Conservation (phyloP, 2,888 invertebrate species). For the Chrysolina oricalcia region DNA sequence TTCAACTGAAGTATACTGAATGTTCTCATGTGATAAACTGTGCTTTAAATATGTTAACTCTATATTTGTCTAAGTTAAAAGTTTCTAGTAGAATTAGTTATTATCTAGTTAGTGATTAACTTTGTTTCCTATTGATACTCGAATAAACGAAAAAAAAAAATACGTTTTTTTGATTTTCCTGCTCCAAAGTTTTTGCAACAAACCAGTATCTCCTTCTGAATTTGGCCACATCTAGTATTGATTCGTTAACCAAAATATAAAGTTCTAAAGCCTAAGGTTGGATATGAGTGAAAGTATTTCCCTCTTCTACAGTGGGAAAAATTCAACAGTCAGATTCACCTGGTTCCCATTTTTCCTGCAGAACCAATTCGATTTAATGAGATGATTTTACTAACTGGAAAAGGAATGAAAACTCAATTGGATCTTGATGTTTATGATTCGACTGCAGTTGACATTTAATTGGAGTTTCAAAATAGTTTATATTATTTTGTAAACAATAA, state of each 20-base stretch:
- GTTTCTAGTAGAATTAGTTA: background rate
- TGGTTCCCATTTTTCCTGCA: too few species aligned
- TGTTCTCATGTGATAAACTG: background rate
- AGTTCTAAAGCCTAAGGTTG: background rate
- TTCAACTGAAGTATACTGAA: background rate
- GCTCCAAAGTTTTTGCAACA: conserved; percentile 26
- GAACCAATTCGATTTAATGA: too few species aligned
- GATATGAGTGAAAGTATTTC: background rate
- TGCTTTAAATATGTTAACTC: conserved; percentile 6
- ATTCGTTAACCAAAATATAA: too few species aligned
- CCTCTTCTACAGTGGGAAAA: background rate
- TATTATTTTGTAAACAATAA: too few species aligned
- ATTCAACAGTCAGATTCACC: too few species aligned
- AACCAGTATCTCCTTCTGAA: conserved; percentile 34
- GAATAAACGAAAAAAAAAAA: background rate
- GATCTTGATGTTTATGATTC: too few species aligned
- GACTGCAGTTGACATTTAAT: too few species aligned
- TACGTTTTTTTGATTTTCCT: conserved; percentile 5
- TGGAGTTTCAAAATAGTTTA: too few species aligned
- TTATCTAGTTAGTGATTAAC: background rate
- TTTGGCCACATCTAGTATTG: background rate
- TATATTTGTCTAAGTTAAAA: background rate
- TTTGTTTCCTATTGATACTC: background rate
- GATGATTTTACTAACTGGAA: too few species aligned
- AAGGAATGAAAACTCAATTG: too few species aligned